Evolutionary conservation across 1,140 invertebrate genomes (phyloP).

Genomic region (Carposina sasakii): DNA sequence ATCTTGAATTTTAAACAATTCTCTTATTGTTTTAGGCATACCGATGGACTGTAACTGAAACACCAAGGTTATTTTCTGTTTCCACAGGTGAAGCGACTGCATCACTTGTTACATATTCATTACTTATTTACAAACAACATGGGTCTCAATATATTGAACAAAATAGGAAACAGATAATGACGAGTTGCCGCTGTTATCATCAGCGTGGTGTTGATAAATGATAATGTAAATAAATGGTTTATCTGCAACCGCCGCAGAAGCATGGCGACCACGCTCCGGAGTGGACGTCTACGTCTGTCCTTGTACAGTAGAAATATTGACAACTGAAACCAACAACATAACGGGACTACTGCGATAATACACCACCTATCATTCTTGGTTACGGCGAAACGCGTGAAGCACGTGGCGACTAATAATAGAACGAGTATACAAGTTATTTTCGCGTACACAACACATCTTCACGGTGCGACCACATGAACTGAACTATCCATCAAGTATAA

Average conservation of each 20-base stretch:
- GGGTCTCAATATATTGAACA: no score
- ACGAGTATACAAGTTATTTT: conserved; percentile 20
- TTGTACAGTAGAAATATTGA: conserved; percentile 32
- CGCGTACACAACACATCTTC: conserved; percentile 26
- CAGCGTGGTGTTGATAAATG: no score
- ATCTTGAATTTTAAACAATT: no score
- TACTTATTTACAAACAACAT: no score
- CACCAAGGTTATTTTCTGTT: no score
- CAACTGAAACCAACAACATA: conserved; percentile 60
- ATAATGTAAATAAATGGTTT: neutral
- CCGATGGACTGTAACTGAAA: no score
- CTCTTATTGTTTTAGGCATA: no score
- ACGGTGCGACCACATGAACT: conserved; percentile 41
- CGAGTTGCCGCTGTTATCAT: no score
- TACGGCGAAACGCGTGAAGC: conserved; percentile 45
- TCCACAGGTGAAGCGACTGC: no score
- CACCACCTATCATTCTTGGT: conserved; percentile 48
- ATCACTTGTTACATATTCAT: no score
- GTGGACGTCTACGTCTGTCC: conserved; percentile 21
- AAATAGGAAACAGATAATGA: no score
- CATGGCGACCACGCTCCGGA: conserved; percentile 31
- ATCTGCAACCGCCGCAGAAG: conserved; percentile 13
- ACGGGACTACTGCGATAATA: conserved; percentile 42
- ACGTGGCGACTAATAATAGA: conserved; percentile 62
- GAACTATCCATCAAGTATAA: conserved; percentile 39